Evolutionary conservation across 2,113 vertebrate species (phyloP), one percentile per base, ranked within the genome.

Genomic region (Brienomyrus longianalis): DNA sequence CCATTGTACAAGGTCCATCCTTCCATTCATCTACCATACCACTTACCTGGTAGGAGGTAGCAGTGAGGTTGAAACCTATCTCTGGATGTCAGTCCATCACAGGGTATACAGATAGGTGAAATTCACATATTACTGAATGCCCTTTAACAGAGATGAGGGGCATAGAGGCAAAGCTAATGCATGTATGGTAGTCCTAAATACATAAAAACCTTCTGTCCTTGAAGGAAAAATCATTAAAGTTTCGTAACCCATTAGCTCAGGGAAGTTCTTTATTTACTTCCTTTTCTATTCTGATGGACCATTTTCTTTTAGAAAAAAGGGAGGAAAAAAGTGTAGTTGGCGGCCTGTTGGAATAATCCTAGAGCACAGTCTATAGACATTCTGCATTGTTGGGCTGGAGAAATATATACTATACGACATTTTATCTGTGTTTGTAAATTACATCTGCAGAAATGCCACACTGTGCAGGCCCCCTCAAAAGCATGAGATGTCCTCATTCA

Each of bases 81-180:
- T 66, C 59, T 66, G 59, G 96, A 92, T 51, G 96, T 96, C 96
- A 96, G 96, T 56, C 19, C 54, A 56, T 56, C 54, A 56, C 95
- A 95, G 93, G 96, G 95, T 70, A 70, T 70, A 13, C 62, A 70
- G 62, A 70, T 10, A 66, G 62, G 62, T 27, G n/a, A 31, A 70
- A 70, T 13, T 27, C 10, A 70, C 10, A 31, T 4, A 70, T 70
- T 70, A 31, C 27, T 70, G 9, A 31, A 31, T 31, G 62, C 10
- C n/a, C 62, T 70, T 70, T 66, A 66, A 27, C 3, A 27, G 27
- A 31, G 62, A 70, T 70, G 27, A 70, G 27, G n/a, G 5, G n/a
- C n/a, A 70, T 70, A 10, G 62, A 5, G 62, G 62, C 62, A 66
- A 27, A 13, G 1, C 62, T 70, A 31, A 70, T 31, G 62, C n/a